Evolutionary conservation across 2,113 vertebrate species (phyloP), one percentile per base, ranked within the genome.

Genomic region (Leucosticte australis): DNA sequence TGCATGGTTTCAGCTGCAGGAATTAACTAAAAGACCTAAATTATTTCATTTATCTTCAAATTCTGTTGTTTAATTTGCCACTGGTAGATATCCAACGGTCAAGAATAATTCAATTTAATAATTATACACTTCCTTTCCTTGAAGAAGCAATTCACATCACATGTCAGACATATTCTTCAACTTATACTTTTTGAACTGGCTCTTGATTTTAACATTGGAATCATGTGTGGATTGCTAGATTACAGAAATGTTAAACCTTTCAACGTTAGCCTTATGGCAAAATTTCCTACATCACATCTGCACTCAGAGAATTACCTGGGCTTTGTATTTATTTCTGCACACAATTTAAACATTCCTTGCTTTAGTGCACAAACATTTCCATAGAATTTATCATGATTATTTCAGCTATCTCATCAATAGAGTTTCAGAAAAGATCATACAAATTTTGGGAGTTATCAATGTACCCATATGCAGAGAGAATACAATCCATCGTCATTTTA

Each of bases 21-120:
- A 90, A 80, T 70, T 85, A 57, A 39, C 3, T 67, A 30, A 26
- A 37, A 39, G 3, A 71, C 16, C 7, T 55, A 42, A 80, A 86
- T 18, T 27, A 26, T 62, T 52, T 55, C 37, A 5, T 59, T 83
- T 21, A 5, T 57, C 27, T 77, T 59, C 42, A 80, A 39, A 63
- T 70, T 35, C 16, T 75, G 3, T 35, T 92, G 35, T 47, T 79
- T 69, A n/a, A 67, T 90, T 77, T 86, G 21, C 3, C 35, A 46
- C 0, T 42, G 33, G 33, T 33, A 59, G 27, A 55, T 26, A 46
- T 0, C 64, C 2, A 37, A 3, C 20, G 7, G 39, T 80, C 14
- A 76, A 91, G 20, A 73, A 53, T 83, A 59, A 85, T 27, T 75
- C 5, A 49, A 7, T 33, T 11, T 35, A 47, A 73, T 28, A 87